Evolutionary conservation across 92 coral and sea anemone genomes (phyloP), one percentile per base, ranked within the genome.

Genomic region (Chrysogorgia sp.): DNA sequence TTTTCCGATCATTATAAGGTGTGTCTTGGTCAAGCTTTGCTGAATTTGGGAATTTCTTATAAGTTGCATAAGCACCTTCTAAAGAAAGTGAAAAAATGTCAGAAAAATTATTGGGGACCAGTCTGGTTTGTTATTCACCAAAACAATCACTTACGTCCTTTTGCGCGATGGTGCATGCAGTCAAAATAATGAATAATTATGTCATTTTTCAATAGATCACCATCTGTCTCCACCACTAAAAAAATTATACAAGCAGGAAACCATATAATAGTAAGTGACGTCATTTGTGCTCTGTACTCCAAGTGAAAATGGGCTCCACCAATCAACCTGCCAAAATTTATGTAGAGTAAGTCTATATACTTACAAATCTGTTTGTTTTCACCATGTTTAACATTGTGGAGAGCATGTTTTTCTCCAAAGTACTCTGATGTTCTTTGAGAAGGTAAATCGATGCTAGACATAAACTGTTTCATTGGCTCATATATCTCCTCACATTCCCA

Each of bases 111-210:
- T n/a, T n/a, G n/a, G n/a, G n/a, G n/a, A n/a, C n/a, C n/a, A n/a
- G n/a, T n/a, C n/a, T n/a, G 43, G 12, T 6, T 47, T 47, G 10
- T 6, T 47, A 47, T 7, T 47, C 15, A 47, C 14, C 12, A 37
- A 37, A 4, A 4, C 43, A 37, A 5, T 4, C 12, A 37, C 6
- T 12, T 82, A 91, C 93, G 83, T 62, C 90, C 97, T 30, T 89
- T 86, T n/a, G 93, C 86, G n/a, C 82, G 71, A 81, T 80, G 84
- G 66, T 92, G 88, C 88, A 89, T 83, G 69, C 97, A 92, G 85
- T 92, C 97, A 79, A 87, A 84, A 56, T 68, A 84, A 58, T 91
- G 86, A 67, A 92, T 69, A 58, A 92, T 89, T 34, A 92, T 23
- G 53, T 92, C 92, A 76, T 90, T 78, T 63, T 85, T 75, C 1